Evolutionary conservation across 1,140 invertebrate genomes (phyloP).

Genomic region (Drusus annulatus): DNA sequence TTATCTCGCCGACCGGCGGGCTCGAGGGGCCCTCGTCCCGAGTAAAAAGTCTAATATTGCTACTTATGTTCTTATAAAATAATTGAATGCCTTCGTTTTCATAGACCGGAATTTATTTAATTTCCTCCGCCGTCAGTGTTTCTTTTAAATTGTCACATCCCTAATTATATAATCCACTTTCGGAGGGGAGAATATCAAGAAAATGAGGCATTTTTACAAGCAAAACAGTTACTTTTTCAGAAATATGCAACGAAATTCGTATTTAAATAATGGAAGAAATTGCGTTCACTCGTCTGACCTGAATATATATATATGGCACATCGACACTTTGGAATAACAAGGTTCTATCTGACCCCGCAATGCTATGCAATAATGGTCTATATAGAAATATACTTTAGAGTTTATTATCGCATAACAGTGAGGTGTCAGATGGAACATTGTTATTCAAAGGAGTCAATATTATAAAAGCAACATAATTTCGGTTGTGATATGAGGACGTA

Average conservation of each 20-base stretch:
- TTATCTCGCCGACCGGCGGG: no score
- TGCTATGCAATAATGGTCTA: no score
- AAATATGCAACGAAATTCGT: slow-evolving; percentile 53
- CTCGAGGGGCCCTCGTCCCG: no score
- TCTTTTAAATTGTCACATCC: slow-evolving; percentile 27
- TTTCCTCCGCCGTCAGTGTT: slow-evolving; percentile 1
- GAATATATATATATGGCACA: no score
- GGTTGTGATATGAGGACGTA: no score
- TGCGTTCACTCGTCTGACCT: slow-evolving; percentile 30
- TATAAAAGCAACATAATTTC: no score
- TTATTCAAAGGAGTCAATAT: no score
- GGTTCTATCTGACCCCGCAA: no score
- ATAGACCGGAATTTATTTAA: slow-evolving; percentile 8
- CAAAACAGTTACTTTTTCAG: neutral
- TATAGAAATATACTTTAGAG: no score
- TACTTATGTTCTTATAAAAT: neutral
- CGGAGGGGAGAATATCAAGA: slow-evolving; percentile 30
- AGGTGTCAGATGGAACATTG: no score
- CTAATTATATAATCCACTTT: slow-evolving; percentile 23
- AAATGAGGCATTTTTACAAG: slow-evolving; percentile 17
- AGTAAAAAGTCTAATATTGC: neutral
- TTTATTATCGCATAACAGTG: no score
- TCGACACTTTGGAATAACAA: no score
- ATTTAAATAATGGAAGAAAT: slow-evolving; percentile 50
- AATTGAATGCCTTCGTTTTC: neutral